These are phyloP conservation scores for Dromius quadrimaculatus DNA, from an alignment of 2,888 invertebrate species.

Conservation along the genomic window DNA sequence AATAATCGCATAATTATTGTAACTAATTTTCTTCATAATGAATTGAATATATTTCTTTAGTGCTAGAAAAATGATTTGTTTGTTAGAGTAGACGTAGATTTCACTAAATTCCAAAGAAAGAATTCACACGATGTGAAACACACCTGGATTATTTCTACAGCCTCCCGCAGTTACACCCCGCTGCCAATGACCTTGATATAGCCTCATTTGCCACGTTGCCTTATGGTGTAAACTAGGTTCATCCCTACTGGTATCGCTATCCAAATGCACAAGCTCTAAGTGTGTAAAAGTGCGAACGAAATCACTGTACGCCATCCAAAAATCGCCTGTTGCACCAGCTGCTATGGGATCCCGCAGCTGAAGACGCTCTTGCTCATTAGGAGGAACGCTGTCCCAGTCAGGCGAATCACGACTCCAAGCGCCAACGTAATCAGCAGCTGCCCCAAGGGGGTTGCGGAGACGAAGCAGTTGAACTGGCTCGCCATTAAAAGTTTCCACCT, in stretches of 20 bases:
- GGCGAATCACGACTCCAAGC: conserved; percentile 77
- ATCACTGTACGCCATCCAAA: conserved; percentile 84
- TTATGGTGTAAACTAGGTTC: conserved; percentile 84
- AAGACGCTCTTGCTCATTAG: conserved; percentile 79
- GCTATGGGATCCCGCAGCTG: conserved; percentile 74
- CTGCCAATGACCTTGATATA: conserved; percentile 89
- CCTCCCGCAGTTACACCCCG: conserved; percentile 91
- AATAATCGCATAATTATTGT: too few relatives aligned
- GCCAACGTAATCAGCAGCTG: conserved; percentile 76
- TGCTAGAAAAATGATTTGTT: too few relatives aligned
- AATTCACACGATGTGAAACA: too few relatives aligned
- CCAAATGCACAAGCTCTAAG: conserved; percentile 84
- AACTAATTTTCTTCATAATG: too few relatives aligned
- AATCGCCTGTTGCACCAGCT: conserved; percentile 65
- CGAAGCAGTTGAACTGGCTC: conserved; percentile 80
- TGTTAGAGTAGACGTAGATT: too few relatives aligned
- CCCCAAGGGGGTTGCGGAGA: conserved; percentile 76
- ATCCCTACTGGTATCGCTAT: conserved; percentile 87
- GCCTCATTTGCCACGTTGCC: conserved; percentile 88
- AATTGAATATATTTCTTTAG: too few relatives aligned
- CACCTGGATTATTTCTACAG: conserved; percentile 86
- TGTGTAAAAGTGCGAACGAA: conserved; percentile 86
- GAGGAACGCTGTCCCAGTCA: conserved; percentile 83
- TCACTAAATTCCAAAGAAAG: too few relatives aligned
- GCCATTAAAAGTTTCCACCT: conserved; percentile 79